Evolutionary conservation across 1,140 invertebrate species (phyloP).

Genomic region (Parapsyche elsis): DNA sequence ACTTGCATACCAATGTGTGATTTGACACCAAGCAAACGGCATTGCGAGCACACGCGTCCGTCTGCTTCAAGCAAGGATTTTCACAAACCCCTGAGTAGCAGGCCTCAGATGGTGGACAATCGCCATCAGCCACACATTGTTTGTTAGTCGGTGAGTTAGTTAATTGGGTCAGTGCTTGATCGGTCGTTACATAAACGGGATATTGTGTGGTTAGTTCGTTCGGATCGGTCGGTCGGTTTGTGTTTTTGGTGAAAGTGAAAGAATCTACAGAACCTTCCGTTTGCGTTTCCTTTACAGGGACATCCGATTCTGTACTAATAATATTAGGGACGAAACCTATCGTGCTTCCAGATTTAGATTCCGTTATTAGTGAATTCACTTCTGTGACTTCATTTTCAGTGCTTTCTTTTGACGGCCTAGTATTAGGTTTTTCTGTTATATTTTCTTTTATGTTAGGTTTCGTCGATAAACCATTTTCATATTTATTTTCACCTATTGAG

Average conservation of each 20-base stretch:
- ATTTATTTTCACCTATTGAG: neutral
- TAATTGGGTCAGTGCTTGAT: constrained; percentile 58
- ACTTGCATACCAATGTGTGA: constrained; percentile 78
- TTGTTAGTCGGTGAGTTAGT: constrained; percentile 61
- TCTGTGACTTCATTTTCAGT: too few relatives aligned
- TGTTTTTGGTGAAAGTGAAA: neutral
- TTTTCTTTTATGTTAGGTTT: too few relatives aligned
- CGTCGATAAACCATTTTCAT: too few relatives aligned
- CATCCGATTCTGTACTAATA: too few relatives aligned
- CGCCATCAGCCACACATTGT: constrained; percentile 72
- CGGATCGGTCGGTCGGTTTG: neutral
- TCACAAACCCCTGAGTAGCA: constrained; percentile 77
- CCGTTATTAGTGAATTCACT: too few relatives aligned
- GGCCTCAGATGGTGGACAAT: constrained; percentile 75
- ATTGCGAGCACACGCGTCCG: constrained; percentile 75
- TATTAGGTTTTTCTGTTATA: too few relatives aligned
- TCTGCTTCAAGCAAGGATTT: constrained; percentile 74
- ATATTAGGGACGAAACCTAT: too few relatives aligned
- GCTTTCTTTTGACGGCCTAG: too few relatives aligned
- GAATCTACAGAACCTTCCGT: too few relatives aligned
- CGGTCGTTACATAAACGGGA: constrained; percentile 48
- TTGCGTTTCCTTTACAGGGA: too few relatives aligned
- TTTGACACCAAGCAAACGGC: constrained; percentile 76
- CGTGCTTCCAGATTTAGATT: too few relatives aligned
- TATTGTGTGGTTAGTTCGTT: neutral